Conservation (phyloP, 1,140 invertebrate species). For the Contarinia nasturtii region DNA sequence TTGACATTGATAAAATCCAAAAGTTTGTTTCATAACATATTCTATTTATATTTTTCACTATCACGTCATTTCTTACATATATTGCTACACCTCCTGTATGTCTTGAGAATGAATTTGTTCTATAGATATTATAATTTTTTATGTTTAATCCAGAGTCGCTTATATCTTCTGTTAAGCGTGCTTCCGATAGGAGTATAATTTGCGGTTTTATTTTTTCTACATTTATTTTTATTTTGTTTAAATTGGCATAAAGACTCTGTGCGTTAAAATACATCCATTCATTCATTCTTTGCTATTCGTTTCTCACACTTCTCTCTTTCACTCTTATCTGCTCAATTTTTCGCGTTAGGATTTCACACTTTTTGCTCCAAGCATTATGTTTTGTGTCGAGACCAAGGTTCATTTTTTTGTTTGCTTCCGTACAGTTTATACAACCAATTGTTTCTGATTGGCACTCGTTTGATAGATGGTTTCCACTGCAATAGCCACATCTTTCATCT, state of each 20-base stretch:
- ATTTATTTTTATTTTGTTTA: constrained; percentile 4
- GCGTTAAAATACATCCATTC: constrained; percentile 1
- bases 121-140: constrained; percentile 2
- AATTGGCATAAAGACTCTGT: constrained; percentile 2
- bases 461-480: constrained; percentile 3
- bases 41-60: neutral
- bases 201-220: constrained; percentile 1
- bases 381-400: neutral
- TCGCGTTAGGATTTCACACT: neutral
- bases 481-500: neutral
- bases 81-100: constrained; percentile 5
- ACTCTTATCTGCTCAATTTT: neutral
- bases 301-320: neutral
- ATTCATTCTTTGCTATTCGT: neutral
- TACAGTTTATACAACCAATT: constrained; percentile 4
- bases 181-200: constrained; percentile 4
- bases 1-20: neutral
- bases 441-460: constrained; percentile 3
- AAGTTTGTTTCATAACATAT: neutral
- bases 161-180: constrained; percentile 2
- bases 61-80: constrained; percentile 4
- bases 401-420: neutral
- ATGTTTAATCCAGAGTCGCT: constrained; percentile 3
- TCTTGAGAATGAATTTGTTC: constrained; percentile 1
- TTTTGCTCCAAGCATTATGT: neutral